phyloP scores from a whole-genome alignment of 2,888 invertebrate genomes.

The Scelioninae gen. 1 region DNA sequence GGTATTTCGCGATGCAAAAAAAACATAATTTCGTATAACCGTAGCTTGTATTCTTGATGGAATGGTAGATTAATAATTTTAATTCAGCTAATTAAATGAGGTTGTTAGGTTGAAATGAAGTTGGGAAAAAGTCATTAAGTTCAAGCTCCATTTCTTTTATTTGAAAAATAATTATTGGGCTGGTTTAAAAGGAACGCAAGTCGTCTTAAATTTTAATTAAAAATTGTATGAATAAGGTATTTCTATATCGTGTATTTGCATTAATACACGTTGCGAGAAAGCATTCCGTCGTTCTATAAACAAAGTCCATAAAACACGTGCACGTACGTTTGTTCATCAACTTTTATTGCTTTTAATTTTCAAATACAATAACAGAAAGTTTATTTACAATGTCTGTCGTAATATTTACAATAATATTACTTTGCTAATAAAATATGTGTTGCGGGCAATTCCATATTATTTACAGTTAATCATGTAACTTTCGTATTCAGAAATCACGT shows the following conservation, averaged over 20 bases:
- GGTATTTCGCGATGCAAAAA: no score
- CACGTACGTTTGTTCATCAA: slow-evolving; percentile 1
- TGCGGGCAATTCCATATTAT: slow-evolving; percentile 14
- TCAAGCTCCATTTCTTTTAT: no score
- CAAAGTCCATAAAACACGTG: slow-evolving; percentile 12
- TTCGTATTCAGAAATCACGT: neutral
- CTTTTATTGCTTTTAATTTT: slow-evolving; percentile 31
- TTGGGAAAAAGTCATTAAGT: no score
- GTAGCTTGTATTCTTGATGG: no score
- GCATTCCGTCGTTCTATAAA: slow-evolving; percentile 4
- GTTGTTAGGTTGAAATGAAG: no score
- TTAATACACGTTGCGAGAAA: neutral
- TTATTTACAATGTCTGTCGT: neutral
- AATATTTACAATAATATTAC: slow-evolving; percentile 24
- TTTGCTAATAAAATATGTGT: neutral
- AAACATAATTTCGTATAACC: no score
- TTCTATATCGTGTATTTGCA: neutral
- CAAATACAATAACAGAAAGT: slow-evolving; percentile 23
- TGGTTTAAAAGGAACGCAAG: no score
- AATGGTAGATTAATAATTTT: no score
- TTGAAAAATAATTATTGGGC: no score
- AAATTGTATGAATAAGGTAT: neutral
- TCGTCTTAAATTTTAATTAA: no score
- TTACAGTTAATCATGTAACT: neutral
- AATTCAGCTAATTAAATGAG: no score